Evolutionary conservation across 2,888 invertebrate species (phyloP), one percentile per base, ranked within the genome.

Genomic region (Coleophora flavipennella): DNA sequence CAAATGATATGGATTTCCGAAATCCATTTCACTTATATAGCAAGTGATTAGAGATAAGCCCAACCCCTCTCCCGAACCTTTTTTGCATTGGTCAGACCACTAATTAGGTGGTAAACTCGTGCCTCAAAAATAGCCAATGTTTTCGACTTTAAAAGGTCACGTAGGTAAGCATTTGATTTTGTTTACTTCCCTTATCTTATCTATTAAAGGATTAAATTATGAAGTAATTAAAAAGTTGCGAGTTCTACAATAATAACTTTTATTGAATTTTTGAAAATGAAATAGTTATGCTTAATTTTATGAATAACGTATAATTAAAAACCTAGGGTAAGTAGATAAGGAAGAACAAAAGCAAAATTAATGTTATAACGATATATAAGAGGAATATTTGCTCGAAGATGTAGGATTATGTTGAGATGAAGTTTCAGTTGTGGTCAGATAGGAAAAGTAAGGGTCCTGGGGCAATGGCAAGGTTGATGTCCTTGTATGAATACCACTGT

Each of bases 281-380:
- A 3, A 20, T 20, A 4, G 20, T 6, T 20, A 4, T 20, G 20
- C 20, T 4, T 20, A 20, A 6, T 4, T 20, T 20, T 20, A 20
- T 4, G 20, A n/a, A 20, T 20, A 20, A 20, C 6, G 20, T 20
- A 6, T 4, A 20, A 20, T 20, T 4, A 6, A 20, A 20, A 20
- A 20, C n/a, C n/a, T 20, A 20, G 20, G 20, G 20, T 20, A 20
- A 20, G 20, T 20, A 20, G 20, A 20, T 20, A 20, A 20, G 20
- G 6, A 20, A 6, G 20, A 4, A 20, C 3, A 6, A 20, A 20
- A 20, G n/a, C n/a, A 4, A 20, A 20, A 20, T 20, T 20, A 20
- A n/a, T n/a, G n/a, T 20, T 65, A 83, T 55, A 83, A 67, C 36
- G 80, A 62, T 44, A 81, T 79, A 33, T 79, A 83, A 1, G 81